Evolutionary conservation across 2,888 invertebrate species (phyloP), one percentile per base, ranked within the genome.

Genomic region (Nymphalis c-album): DNA sequence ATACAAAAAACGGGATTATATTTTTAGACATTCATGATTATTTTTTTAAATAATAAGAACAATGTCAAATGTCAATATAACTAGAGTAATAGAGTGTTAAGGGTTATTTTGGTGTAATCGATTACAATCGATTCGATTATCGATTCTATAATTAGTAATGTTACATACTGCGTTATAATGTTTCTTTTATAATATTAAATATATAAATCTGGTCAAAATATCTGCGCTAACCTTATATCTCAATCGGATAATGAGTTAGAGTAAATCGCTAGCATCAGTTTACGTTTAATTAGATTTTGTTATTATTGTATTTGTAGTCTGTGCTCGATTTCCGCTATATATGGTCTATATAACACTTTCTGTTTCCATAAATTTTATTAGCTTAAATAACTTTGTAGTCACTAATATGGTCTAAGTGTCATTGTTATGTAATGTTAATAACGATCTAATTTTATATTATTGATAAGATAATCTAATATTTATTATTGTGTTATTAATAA

Each of bases 301-400:
- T 63, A 47, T 60, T 69, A 60, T 40, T 53, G 63, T 67, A 66
- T 72, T 66, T 69, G 62, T 71, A 71, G 66, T 71, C 71, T 71
- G 60, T 66, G 67, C 64, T 65, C 67, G 67, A 58, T 48, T n/a
- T 60, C 55, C 55, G 60, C 67, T 69, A 46, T 65, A 55, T 68
- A 64, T 76, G 87, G 87, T 90, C 90, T 90, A 86, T 89, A 88
- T 90, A 90, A 89, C 88, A 90, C 89, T 88, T 74, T 83, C 83
- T 85, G 82, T 87, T 85, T 85, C 83, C 13, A 80, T 64, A 80
- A 74, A 67, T 78, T 76, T 79, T 81, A 78, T 72, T 60, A 51
- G 17, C 61, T 62, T 57, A 31, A 18, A 22, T 22, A 18, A 61
- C 55, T 63, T 60, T 65, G 53, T 68, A 65, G 45, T 63, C 62